Conservation (phyloP, 2,888 invertebrate species). For the Timema cristinae region DNA sequence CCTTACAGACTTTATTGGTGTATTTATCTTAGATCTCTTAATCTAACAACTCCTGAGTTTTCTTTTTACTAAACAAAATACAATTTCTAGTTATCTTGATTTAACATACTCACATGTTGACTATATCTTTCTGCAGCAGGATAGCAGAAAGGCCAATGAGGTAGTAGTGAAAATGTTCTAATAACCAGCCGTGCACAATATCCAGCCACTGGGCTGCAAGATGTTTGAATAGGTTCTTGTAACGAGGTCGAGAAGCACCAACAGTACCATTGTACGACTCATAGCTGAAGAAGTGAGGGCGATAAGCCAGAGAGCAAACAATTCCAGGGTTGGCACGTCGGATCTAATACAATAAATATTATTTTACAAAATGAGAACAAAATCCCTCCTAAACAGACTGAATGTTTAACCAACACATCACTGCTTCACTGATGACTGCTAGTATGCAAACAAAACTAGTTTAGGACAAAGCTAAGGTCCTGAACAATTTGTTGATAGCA, state of each 20-base stretch:
- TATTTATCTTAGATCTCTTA: too few relatives aligned
- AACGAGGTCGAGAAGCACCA: slow-evolving; percentile 49
- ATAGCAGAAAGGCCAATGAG: slow-evolving; percentile 62
- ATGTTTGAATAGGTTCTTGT: slow-evolving; percentile 50
- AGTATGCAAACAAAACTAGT: too few relatives aligned
- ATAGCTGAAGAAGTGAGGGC: slow-evolving; percentile 63
- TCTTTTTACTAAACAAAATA: too few relatives aligned
- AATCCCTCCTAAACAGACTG: too few relatives aligned
- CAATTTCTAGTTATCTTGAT: too few relatives aligned
- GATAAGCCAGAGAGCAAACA: slow-evolving; percentile 70
- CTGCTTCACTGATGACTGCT: too few relatives aligned
- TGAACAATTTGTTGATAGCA: too few relatives aligned
- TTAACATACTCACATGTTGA: slow-evolving; percentile 56
- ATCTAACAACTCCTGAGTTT: too few relatives aligned
- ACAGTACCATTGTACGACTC: slow-evolving; percentile 53
- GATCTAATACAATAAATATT: slow-evolving; percentile 47
- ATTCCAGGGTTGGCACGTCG: slow-evolving; percentile 63
- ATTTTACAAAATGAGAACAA: too few relatives aligned
- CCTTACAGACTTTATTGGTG: too few relatives aligned
- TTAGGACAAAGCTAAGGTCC: too few relatives aligned
- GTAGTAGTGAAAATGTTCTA: slow-evolving; percentile 56
- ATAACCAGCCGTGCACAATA: slow-evolving; percentile 52
- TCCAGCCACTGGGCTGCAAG: slow-evolving; percentile 51
- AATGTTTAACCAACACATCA: too few relatives aligned
- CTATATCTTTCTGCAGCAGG: slow-evolving; percentile 66